Conservation (phyloP, 1,140 invertebrate genomes). For the Drosophila persimilis region DNA sequence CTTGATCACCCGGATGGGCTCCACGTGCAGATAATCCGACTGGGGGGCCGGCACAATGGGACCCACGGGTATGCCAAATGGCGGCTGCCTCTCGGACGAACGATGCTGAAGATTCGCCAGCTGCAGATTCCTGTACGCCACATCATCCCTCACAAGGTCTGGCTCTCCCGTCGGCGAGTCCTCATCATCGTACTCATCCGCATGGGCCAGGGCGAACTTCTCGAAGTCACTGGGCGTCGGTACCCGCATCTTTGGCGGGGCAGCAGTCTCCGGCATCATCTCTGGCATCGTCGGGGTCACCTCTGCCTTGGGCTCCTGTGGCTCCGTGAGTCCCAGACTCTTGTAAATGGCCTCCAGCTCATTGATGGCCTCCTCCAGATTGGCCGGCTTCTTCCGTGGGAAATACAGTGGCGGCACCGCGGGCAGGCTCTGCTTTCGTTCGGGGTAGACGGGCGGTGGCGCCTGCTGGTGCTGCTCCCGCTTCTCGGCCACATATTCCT, state of each 20-base stretch:
- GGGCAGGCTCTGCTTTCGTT: slow-evolving; percentile 69
- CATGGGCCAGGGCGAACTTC: slow-evolving; percentile 73
- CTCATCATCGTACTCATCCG: slow-evolving; percentile 83
- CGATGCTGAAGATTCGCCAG: slow-evolving; percentile 89
- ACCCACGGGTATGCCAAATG: slow-evolving; percentile 94
- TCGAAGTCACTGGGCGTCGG: slow-evolving; percentile 80
- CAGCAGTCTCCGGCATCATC: slow-evolving; percentile 50
- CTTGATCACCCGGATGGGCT: slow-evolving; percentile 53
- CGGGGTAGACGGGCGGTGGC: slow-evolving; percentile 39
- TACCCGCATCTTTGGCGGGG: slow-evolving; percentile 87
- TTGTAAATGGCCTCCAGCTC: slow-evolving; percentile 96
- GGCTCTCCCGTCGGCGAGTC: slow-evolving; percentile 87
- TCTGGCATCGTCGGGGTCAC: slow-evolving; percentile 84
- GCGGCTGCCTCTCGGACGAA: slow-evolving; percentile 91
- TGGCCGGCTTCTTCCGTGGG: slow-evolving; percentile 86
- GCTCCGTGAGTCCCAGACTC: slow-evolving; percentile 90
- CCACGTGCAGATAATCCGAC: slow-evolving; percentile 92
- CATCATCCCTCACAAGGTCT: slow-evolving; percentile 92
- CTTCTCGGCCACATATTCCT: slow-evolving; percentile 76
- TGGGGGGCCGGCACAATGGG: slow-evolving; percentile 88
- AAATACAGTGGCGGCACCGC: slow-evolving; percentile 49
- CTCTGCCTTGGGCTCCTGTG: slow-evolving; percentile 88
- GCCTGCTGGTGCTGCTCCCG: slow-evolving; percentile 72
- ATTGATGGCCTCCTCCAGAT: slow-evolving; percentile 92
- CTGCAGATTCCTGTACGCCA: slow-evolving; percentile 91